phyloP scores from a whole-genome alignment of 2,113 vertebrate genomes.

The Leptobrachium ailaonicum region DNA sequence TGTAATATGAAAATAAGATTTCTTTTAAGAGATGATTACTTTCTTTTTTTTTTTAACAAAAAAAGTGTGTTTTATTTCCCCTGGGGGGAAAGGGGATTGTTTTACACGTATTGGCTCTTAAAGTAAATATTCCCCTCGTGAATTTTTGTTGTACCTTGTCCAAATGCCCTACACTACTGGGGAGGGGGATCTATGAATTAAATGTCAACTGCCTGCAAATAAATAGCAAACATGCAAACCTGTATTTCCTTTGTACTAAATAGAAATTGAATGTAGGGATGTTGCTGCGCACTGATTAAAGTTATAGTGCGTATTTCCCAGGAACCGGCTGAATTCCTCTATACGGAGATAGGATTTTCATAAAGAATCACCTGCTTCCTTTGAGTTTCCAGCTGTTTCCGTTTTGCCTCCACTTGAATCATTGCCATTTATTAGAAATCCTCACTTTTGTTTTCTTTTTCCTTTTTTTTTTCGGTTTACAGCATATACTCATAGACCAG shows the following conservation, averaged over 20 bases:
- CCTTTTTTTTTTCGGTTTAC: neutral
- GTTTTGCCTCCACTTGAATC: constrained; percentile 38
- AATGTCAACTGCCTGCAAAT: constrained; percentile 44
- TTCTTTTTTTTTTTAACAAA: neutral
- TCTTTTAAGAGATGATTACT: constrained; percentile 24
- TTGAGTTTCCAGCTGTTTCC: constrained; percentile 40
- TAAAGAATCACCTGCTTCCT: constrained; percentile 39
- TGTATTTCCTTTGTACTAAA: constrained; percentile 22
- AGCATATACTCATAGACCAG: neutral
- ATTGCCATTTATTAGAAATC: constrained; percentile 28
- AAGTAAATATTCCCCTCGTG: constrained; percentile 40
- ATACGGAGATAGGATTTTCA: constrained; percentile 24
- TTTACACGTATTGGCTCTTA: constrained; percentile 46
- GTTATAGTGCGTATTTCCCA: constrained; percentile 20
- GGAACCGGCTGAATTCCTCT: constrained; percentile 25
- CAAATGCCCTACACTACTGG: constrained; percentile 34
- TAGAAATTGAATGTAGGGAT: constrained; percentile 15
- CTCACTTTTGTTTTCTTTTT: neutral
- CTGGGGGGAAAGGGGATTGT: constrained; percentile 33
- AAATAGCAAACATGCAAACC: constrained; percentile 36
- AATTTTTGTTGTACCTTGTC: constrained; percentile 36
- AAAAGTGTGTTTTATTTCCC: constrained; percentile 35
- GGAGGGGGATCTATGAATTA: constrained; percentile 33
- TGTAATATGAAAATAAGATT: constrained; percentile 35
- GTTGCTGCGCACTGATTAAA: constrained; percentile 21